A percentile compares a stretch with the other conserved stretches of the same genome.
phyloP scores from a whole-genome alignment of 2,797 vertebrate species.

The Nyctibius grandis region DNA sequence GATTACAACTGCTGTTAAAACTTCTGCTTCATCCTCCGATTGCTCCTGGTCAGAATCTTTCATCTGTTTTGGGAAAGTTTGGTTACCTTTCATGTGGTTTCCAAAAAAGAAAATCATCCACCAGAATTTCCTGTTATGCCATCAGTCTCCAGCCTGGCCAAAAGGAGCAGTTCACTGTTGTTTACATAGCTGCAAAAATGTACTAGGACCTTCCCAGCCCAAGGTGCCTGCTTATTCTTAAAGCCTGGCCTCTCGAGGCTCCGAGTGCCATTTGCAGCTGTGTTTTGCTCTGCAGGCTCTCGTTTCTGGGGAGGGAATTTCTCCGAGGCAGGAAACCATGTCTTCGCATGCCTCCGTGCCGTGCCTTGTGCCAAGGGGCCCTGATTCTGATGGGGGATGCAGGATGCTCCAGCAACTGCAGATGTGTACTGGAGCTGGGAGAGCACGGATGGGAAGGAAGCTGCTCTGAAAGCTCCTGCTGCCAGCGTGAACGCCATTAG shows the following conservation, averaged over 20 bases:
- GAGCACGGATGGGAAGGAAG: neutral
- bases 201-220: constrained; percentile 51
- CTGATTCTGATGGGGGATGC: neutral
- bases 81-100: constrained; percentile 65
- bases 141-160: constrained; percentile 20
- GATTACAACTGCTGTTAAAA: neutral
- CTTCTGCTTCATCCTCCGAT: neutral
- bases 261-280: constrained; percentile 51
- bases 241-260: constrained; percentile 36
- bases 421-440: neutral
- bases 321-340: constrained; percentile 34
- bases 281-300: constrained; percentile 54
- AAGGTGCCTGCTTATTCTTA: constrained; percentile 63
- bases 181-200: constrained; percentile 65
- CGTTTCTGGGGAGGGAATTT: constrained; percentile 52
- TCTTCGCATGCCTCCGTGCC: neutral
- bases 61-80: constrained; percentile 61
- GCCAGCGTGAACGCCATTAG: rapidly evolving
- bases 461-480: neutral
- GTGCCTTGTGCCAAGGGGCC: constrained; percentile 7
- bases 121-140: constrained; percentile 67
- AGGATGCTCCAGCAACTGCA: neutral
- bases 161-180: constrained; percentile 58
- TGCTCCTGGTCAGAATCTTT: constrained; percentile 50
- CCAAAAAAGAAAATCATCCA: constrained; percentile 56